Conservation (phyloP, 2,797 vertebrate species). For the Merluccius polli region DNA sequence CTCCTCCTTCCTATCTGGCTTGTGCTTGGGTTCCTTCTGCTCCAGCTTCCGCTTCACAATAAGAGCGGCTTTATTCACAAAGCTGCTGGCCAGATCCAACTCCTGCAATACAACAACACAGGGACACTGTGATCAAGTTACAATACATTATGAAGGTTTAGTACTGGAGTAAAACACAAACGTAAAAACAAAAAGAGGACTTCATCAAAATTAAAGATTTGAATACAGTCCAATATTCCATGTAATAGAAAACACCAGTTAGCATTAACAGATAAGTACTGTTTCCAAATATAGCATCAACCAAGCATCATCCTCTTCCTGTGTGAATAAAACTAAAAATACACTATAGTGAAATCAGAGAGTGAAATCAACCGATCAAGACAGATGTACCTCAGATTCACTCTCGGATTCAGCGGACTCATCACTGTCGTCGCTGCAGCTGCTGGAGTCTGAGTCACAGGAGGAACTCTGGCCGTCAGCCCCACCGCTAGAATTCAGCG, state of each 20-base stretch:
- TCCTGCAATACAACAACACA: constrained; percentile 45
- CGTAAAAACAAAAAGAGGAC: neutral
- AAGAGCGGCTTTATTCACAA: constrained; percentile 73
- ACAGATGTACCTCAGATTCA: neutral
- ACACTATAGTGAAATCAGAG: neutral
- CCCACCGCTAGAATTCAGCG: neutral
- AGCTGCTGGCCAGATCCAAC: constrained; percentile 72
- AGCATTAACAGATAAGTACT: too few relatives aligned
- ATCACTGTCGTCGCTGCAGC: neutral
- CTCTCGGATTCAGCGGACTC: neutral
- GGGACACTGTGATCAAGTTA: neutral
- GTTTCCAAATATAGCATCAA: too few relatives aligned
- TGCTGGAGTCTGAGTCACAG: neutral
- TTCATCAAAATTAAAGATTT: neutral
- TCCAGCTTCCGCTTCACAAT: constrained; percentile 50
- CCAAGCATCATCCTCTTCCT: neutral
- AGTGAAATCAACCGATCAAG: neutral
- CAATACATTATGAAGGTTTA: neutral
- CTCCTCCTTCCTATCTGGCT: constrained; percentile 48
- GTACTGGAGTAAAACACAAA: neutral
- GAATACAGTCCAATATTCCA: too few relatives aligned
- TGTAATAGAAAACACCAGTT: too few relatives aligned
- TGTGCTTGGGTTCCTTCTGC: constrained; percentile 45
- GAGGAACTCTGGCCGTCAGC: neutral
- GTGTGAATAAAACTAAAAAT: too few relatives aligned